Evolutionary conservation across 2,888 invertebrate genomes (phyloP).

Genomic region (Parelbella ahira): DNA sequence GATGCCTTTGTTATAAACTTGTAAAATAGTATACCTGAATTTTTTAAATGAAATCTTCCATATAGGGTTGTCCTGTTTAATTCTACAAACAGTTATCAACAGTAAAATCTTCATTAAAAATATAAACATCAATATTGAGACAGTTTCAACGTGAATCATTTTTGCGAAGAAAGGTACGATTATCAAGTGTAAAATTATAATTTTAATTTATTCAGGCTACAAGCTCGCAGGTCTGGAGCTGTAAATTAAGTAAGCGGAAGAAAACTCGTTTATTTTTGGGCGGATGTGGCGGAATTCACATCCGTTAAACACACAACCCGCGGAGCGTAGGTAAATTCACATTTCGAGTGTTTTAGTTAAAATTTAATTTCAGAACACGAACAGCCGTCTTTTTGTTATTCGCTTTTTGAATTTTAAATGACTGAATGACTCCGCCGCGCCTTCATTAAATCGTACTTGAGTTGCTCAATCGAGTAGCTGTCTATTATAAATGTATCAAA

Average conservation of each 20-base stretch:
- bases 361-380: constrained; percentile 72
- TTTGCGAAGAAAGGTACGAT: constrained; percentile 56
- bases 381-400: constrained; percentile 75
- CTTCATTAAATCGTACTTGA: constrained; percentile 59
- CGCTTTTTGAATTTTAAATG: constrained; percentile 70
- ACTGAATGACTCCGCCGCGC: constrained; percentile 50
- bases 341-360: constrained; percentile 71
- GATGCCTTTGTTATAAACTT: no score
- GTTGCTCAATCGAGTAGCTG: constrained; percentile 51
- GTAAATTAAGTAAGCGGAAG: constrained; percentile 79
- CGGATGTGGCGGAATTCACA: constrained; percentile 76
- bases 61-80: no score
- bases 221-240: constrained; percentile 61
- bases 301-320: constrained; percentile 77
- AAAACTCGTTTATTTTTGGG: constrained; percentile 79
- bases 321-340: constrained; percentile 56
- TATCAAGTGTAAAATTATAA: constrained; percentile 70
- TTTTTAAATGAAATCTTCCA: no score
- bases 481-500: constrained; percentile 29
- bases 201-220: constrained; percentile 71
- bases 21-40: no score
- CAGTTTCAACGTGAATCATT: no score
- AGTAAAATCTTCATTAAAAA: no score
- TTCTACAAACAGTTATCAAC: no score
- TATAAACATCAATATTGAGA: no score